Conservation (phyloP, 1,140 invertebrate species). For the Lanistes nyassanus region DNA sequence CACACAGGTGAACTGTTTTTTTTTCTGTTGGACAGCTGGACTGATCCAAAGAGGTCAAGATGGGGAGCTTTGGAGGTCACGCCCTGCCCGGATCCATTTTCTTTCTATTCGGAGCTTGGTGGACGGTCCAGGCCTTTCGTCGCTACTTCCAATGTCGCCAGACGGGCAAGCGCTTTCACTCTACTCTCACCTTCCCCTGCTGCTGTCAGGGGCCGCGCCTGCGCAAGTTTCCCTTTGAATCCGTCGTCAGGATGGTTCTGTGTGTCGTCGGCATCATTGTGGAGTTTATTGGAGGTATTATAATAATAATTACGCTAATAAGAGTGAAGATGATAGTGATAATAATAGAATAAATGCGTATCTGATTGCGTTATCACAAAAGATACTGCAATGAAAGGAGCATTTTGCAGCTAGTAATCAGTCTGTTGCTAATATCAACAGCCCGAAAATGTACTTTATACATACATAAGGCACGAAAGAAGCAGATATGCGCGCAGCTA, state of each 20-base stretch:
- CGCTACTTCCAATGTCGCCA: conserved; percentile 48
- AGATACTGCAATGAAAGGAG: too few species aligned
- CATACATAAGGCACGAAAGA: too few species aligned
- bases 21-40: too few species aligned
- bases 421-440: too few species aligned
- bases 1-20: too few species aligned
- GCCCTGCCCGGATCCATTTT: conserved; percentile 53
- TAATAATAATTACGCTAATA: too few species aligned
- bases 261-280: conserved; percentile 20
- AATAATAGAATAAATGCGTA: too few species aligned
- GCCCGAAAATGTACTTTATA: too few species aligned
- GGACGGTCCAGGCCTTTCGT: conserved; percentile 44
- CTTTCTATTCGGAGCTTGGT: background rate
- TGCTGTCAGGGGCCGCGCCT: background rate
- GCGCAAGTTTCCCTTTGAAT: conserved; percentile 27
- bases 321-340: too few species aligned
- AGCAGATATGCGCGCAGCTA: too few species aligned
- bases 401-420: too few species aligned
- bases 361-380: too few species aligned
- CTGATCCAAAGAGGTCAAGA: conserved; percentile 13
- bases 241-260: conserved; percentile 34
- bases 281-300: conserved; percentile 32
- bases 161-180: conserved; percentile 23
- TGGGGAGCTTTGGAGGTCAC: conserved; percentile 63
- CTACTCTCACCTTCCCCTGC: conserved; percentile 10